Conservation (phyloP, 2,113 vertebrate species). For the Corynorhinus townsendii region DNA sequence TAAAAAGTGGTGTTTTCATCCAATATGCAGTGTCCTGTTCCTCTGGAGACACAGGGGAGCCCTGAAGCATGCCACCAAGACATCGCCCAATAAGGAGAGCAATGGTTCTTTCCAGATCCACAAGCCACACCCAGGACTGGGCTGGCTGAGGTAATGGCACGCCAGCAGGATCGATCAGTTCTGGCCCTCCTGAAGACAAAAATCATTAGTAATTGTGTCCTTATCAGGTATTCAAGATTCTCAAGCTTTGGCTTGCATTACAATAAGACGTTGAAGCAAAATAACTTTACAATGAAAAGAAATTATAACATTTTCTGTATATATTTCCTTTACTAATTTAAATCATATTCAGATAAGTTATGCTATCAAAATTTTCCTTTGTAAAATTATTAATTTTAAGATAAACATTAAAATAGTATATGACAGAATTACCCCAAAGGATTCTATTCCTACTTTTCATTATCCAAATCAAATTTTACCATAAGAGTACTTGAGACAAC, state of each 20-base stretch:
- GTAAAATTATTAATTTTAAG: conserved; percentile 43
- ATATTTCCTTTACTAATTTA: conserved; percentile 10
- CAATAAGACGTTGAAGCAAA: conserved; percentile 8
- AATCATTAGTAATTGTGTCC: conserved; percentile 1
- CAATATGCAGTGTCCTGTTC: conserved; percentile 95
- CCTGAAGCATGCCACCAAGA: conserved; percentile 97
- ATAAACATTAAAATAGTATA: conserved; percentile 23
- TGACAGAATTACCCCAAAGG: neutral
- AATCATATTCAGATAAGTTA: conserved; percentile 14
- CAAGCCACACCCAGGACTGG: conserved; percentile 96
- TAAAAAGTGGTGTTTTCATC: conserved; percentile 95
- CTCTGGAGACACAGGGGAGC: conserved; percentile 88
- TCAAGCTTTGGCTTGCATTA: conserved; percentile 2
- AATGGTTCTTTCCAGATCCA: conserved; percentile 95
- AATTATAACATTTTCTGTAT: neutral
- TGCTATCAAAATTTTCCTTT: neutral
- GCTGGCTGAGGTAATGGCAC: conserved; percentile 86
- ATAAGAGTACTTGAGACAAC: neutral
- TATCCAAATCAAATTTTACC: neutral
- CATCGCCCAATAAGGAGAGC: conserved; percentile 94
- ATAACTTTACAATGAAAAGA: conserved; percentile 37
- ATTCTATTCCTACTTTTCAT: neutral
- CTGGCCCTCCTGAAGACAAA: conserved; percentile 84
- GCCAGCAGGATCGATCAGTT: conserved; percentile 88
- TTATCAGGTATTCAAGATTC: conserved; percentile 22